Conservation (phyloP, 2,888 invertebrate species). For the Lasioglossum oenotherae region DNA sequence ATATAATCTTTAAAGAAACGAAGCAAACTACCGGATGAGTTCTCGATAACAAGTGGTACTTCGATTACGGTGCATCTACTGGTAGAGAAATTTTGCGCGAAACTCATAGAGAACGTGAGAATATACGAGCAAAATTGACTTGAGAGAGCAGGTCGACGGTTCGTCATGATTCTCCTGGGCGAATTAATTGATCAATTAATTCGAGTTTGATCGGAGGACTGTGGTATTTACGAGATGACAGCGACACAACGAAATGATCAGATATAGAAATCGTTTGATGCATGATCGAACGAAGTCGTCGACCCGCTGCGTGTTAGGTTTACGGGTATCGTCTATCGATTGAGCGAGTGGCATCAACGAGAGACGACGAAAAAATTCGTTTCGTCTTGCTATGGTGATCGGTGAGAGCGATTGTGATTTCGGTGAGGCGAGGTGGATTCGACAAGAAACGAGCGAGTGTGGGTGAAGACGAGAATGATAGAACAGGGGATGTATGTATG, state of each 20-base stretch:
- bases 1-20: constrained; percentile 24
- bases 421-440: constrained; percentile 24
- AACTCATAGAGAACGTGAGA: constrained; percentile 31
- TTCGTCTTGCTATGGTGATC: constrained; percentile 12
- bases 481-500: not conserved
- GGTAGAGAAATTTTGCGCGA: constrained; percentile 48
- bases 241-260: too few species aligned
- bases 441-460: constrained; percentile 28
- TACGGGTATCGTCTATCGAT: constrained; percentile 57
- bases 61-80: constrained; percentile 56
- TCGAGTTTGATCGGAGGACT: not conserved
- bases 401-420: constrained; percentile 36
- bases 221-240: not conserved
- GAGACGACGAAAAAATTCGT: constrained; percentile 22
- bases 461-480: constrained; percentile 7
- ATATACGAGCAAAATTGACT: constrained; percentile 42
- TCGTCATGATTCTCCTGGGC: not conserved
- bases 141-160: constrained; percentile 48
- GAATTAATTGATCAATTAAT: not conserved
- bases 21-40: constrained; percentile 58
- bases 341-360: constrained; percentile 54
- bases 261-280: not conserved
- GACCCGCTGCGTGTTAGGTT: constrained; percentile 23
- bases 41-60: constrained; percentile 36
- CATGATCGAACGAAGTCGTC: constrained; percentile 1